A percentile compares a stretch with the other conserved stretches of the same genome.
Evolutionary conservation across 1,140 invertebrate species (phyloP).

Genomic region (Drosophila watanabei): DNA sequence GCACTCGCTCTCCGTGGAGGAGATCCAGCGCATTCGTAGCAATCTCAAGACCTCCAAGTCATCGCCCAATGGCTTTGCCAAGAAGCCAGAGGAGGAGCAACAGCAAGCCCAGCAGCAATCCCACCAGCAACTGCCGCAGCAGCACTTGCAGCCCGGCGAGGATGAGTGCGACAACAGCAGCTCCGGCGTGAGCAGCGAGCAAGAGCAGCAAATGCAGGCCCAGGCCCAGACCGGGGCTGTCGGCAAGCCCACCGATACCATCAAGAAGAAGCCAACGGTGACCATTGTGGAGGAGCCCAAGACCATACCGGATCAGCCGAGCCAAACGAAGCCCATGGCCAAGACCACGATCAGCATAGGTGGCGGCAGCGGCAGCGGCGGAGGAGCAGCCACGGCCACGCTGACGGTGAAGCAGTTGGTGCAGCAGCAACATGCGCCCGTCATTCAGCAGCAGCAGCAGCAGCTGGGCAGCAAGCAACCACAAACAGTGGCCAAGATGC

Average conservation of each 20-base stretch:
- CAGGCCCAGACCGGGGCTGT: conserved; percentile 48
- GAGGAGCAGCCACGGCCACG: conserved; percentile 56
- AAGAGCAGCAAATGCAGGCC: conserved; percentile 87
- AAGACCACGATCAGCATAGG: conserved; percentile 75
- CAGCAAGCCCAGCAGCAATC: conserved; percentile 26
- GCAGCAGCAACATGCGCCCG: conserved; percentile 80
- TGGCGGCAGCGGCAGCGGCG: conserved; percentile 14
- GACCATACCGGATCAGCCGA: conserved; percentile 65
- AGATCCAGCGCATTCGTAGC: conserved; percentile 94
- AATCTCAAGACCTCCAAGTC: conserved; percentile 94
- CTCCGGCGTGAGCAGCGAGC: conserved; percentile 94
- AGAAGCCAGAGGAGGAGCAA: conserved; percentile 85
- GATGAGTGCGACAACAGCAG: conserved; percentile 95
- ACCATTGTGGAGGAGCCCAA: conserved; percentile 82
- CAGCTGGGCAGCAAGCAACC: conserved; percentile 58
- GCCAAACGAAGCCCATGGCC: conserved; percentile 45
- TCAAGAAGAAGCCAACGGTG: conserved; percentile 82
- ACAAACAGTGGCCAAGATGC: conserved; percentile 31
- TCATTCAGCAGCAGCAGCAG: conserved; percentile 80
- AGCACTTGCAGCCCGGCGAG: conserved; percentile 72
- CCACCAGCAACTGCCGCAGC: conserved; percentile 23
- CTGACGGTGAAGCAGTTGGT: conserved; percentile 80
- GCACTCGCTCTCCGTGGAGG: conserved; percentile 94
- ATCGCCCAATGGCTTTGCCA: conserved; percentile 92
- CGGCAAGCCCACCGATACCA: conserved; percentile 77